Percentiles rank a stretch among this genome's conserved stretches.
Evolutionary conservation across 2,888 invertebrate genomes (phyloP).

Genomic region (Labia minor): DNA sequence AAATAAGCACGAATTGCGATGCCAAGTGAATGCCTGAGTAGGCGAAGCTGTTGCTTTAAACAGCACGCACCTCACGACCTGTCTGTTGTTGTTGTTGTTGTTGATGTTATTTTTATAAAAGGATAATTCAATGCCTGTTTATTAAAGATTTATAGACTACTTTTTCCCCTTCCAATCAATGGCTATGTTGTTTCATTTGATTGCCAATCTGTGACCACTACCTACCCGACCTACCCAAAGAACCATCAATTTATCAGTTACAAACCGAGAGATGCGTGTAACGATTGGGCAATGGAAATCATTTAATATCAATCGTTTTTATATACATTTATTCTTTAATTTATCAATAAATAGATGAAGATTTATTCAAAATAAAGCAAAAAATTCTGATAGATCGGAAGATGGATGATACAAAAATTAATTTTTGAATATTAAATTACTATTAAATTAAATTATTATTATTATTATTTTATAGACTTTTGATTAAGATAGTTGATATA

Average conservation of each 20-base stretch:
- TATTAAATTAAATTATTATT: no score
- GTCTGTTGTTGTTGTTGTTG: background rate
- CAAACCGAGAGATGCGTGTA: no score
- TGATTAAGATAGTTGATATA: no score
- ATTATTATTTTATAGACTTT: no score
- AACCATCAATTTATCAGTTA: background rate
- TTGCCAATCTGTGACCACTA: background rate
- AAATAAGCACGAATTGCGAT: background rate
- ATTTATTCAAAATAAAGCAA: no score
- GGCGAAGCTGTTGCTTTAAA: background rate
- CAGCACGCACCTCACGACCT: slow-evolving; percentile 1
- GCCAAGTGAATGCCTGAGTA: slow-evolving; percentile 7
- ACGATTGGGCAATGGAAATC: no score
- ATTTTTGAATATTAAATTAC: no score
- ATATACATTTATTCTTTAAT: no score
- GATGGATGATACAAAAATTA: no score
- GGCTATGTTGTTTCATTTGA: background rate
- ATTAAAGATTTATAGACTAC: background rate
- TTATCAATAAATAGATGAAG: no score
- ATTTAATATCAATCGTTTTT: no score
- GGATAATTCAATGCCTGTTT: background rate
- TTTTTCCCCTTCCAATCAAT: background rate
- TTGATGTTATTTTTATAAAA: background rate
- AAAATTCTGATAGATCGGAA: no score
- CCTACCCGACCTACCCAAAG: background rate